Evolutionary conservation across 2,113 vertebrate genomes (phyloP).

Genomic region (Telmatochromis sp.): DNA sequence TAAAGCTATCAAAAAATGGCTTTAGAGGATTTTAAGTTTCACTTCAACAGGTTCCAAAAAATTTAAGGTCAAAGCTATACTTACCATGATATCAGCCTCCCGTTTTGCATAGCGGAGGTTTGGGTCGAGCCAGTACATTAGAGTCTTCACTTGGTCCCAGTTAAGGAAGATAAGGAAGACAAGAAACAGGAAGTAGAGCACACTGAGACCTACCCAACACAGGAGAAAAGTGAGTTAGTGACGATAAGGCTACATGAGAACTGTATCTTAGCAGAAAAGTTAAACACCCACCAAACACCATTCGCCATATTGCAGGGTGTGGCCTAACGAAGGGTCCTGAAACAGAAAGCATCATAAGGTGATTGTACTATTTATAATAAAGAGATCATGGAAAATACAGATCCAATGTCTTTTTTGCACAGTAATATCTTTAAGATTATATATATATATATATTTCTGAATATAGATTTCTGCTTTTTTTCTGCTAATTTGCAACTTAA

Average conservation of each 20-base stretch:
- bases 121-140: constrained; percentile 97
- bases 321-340: constrained; percentile 90
- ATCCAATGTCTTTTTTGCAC: not conserved
- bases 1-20: not conserved
- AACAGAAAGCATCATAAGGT: not conserved
- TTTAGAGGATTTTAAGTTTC: not conserved
- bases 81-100: constrained; percentile 91
- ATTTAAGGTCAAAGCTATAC: not conserved
- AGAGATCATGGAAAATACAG: not conserved
- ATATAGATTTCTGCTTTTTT: not conserved
- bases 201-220: constrained; percentile 82
- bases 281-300: constrained; percentile 88
- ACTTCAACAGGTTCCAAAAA: not conserved
- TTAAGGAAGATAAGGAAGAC: constrained; percentile 93
- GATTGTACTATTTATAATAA: not conserved
- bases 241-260: not conserved
- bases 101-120: constrained; percentile 87
- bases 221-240: not conserved
- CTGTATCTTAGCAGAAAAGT: not conserved
- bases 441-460: not conserved
- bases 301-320: constrained; percentile 91
- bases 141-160: constrained; percentile 87
- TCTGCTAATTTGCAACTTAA: not conserved
- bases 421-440: not conserved
- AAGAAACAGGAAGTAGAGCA: constrained; percentile 95